phyloP scores from a whole-genome alignment of 2,113 vertebrate species.

The Indicator maculatus region DNA sequence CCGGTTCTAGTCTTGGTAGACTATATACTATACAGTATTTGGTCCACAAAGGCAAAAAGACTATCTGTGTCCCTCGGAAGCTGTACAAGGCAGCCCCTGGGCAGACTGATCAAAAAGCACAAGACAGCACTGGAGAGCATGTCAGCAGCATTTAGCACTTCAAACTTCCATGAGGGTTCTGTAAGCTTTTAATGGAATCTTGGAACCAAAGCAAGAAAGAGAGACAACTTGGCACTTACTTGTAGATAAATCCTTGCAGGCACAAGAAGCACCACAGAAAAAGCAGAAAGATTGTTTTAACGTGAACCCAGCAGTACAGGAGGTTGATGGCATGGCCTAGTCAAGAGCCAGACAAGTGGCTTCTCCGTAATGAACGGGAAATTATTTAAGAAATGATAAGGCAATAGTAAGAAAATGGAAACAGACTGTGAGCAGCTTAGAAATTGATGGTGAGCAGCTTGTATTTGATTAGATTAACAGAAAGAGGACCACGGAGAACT shows the following conservation, averaged over 20 bases:
- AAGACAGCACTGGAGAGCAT: too few species aligned
- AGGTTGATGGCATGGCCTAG: neutral
- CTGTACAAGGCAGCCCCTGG: neutral
- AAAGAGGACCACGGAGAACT: neutral
- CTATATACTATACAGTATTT: too few species aligned
- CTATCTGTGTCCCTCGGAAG: neutral
- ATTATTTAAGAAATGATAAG: neutral
- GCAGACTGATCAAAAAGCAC: neutral
- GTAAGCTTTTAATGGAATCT: neutral
- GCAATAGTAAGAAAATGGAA: neutral
- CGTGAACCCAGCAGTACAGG: neutral
- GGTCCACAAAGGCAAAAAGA: neutral
- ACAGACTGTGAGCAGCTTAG: neutral
- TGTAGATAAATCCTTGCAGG: neutral
- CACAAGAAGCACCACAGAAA: accelerated
- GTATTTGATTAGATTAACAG: neutral
- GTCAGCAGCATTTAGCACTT: neutral
- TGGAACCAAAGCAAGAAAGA: neutral
- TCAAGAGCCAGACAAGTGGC: neutral
- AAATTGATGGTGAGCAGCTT: neutral
- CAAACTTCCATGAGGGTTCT: neutral
- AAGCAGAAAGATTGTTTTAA: neutral
- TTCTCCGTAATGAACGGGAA: neutral
- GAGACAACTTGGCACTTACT: neutral
- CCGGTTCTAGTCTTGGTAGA: neutral